Base-by-base conservation (phyloP, 2,113 vertebrate species). In the Xiphophorus hellerii region DNA sequence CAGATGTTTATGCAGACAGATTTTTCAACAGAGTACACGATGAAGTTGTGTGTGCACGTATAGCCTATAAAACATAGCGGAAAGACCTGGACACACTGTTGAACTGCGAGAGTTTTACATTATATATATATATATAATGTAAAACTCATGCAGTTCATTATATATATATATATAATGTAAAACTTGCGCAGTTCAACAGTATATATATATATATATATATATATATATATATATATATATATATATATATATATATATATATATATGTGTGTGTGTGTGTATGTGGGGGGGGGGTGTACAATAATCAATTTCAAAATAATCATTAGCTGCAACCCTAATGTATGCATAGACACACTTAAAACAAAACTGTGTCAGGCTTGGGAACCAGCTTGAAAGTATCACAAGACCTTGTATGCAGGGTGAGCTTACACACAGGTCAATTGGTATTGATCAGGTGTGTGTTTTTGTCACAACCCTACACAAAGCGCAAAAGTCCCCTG, bases 401-500 rank as follows among this genome's bases (percentile, higher is more conserved):
- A 54, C 61, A 80, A 66, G 69, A 73, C 73, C 73, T 72, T 87
- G 77, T 83, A 71, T 80, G 51, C 68, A 22, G 51, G 35, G 35
- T 62, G 65, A 77, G 71, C 85, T 72, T 64, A 69, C 77, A 74
- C 69, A 74, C 74, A 78, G 81, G 83, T 86, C 83, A 85, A 58
- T 84, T 73, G 20, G 73, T 84, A 83, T 84, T 84, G 81, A 87
- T 89, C 80, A 80, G 39, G 13, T 73, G 61, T 3, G 12, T 60
- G 76, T 39, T 83, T 86, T 85, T 62, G 81, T 58, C 51, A 65
- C 67, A 72, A 71, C 64, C 72, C 76, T 65, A 75, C 69, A 71
- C 83, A 84, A 84, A 91, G 80, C 73, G 82, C 48, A 73, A 76
- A 87, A 79, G 78, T 85, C 82, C 80, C 73, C 31, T 42, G 66